Conservation (phyloP, 1,140 invertebrate species). For the Ladona fulva region DNA sequence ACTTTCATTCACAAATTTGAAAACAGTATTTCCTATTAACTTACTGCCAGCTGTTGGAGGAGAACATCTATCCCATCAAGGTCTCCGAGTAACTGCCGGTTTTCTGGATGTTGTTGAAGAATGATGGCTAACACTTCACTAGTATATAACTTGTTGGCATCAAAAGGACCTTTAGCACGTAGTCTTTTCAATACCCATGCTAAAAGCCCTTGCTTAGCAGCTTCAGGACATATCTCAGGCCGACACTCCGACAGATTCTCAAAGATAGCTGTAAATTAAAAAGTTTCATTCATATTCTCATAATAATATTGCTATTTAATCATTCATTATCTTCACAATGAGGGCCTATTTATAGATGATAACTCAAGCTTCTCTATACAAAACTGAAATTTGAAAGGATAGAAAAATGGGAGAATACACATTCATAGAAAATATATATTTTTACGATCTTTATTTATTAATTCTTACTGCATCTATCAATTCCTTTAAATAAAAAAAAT, state of each 20-base stretch:
- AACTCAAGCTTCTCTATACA: too few relatives aligned
- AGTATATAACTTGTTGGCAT: constrained; percentile 91
- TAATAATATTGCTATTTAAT: too few relatives aligned
- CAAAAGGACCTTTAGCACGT: constrained; percentile 79
- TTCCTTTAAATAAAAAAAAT: too few relatives aligned
- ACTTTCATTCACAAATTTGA: too few relatives aligned
- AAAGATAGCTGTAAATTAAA: constrained; percentile 55
- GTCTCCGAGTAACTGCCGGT: constrained; percentile 74
- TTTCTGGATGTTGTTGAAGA: constrained; percentile 80
- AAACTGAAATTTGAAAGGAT: too few relatives aligned
- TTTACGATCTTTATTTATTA: too few relatives aligned
- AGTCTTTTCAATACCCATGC: constrained; percentile 87
- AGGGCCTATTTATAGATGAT: too few relatives aligned
- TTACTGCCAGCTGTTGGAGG: constrained; percentile 86
- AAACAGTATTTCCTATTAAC: too few relatives aligned
- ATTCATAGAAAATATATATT: too few relatives aligned
- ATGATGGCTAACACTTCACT: constrained; percentile 95
- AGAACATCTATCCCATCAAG: constrained; percentile 94
- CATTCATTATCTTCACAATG: too few relatives aligned
- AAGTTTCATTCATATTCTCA: neutral
- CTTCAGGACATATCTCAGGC: constrained; percentile 71
- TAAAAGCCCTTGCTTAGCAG: constrained; percentile 81
- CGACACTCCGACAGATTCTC: constrained; percentile 90
- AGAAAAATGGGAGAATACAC: too few relatives aligned
- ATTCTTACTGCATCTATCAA: too few relatives aligned